Percentiles rank a stretch among this genome's conserved stretches.
Evolutionary conservation across 2,888 invertebrate genomes (phyloP).

Genomic region (Megaustenia siamemsis): DNA sequence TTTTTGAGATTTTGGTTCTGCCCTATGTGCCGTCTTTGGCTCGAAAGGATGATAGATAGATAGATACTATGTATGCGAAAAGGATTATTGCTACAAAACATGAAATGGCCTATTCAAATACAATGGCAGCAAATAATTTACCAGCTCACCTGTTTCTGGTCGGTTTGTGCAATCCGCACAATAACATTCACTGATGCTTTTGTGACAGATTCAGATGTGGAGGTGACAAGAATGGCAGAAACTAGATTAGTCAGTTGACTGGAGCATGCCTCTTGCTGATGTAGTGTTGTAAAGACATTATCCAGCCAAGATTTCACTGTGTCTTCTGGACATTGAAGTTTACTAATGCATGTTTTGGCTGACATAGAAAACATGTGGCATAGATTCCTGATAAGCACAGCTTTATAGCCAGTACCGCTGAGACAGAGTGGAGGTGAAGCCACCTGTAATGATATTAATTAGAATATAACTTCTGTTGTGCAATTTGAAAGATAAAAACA

Average conservation of each 20-base stretch:
- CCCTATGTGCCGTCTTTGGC: too few relatives aligned
- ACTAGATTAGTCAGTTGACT: constrained; percentile 60
- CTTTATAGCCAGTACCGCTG: constrained; percentile 15
- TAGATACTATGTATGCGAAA: too few relatives aligned
- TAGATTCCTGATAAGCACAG: constrained; percentile 17
- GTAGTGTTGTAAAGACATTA: constrained; percentile 40
- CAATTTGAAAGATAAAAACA: neutral
- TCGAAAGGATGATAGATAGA: too few relatives aligned
- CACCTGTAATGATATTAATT: neutral
- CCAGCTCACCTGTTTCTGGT: constrained; percentile 63
- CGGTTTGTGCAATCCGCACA: constrained; percentile 62
- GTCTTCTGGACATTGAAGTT: neutral
- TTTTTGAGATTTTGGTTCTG: too few relatives aligned
- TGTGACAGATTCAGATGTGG: constrained; percentile 53
- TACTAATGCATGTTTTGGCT: too few relatives aligned
- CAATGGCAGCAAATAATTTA: neutral
- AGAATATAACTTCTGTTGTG: neutral
- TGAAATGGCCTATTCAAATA: too few relatives aligned
- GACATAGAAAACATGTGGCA: constrained; percentile 60
- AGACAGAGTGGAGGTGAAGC: constrained; percentile 14
- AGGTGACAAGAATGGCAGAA: constrained; percentile 61
- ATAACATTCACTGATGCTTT: constrained; percentile 59
- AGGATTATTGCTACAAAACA: too few relatives aligned
- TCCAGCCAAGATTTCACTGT: constrained; percentile 52
- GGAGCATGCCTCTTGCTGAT: constrained; percentile 54